phyloP scores from a whole-genome alignment of 2,888 invertebrate genomes.

The Aspidapion aeneum region DNA sequence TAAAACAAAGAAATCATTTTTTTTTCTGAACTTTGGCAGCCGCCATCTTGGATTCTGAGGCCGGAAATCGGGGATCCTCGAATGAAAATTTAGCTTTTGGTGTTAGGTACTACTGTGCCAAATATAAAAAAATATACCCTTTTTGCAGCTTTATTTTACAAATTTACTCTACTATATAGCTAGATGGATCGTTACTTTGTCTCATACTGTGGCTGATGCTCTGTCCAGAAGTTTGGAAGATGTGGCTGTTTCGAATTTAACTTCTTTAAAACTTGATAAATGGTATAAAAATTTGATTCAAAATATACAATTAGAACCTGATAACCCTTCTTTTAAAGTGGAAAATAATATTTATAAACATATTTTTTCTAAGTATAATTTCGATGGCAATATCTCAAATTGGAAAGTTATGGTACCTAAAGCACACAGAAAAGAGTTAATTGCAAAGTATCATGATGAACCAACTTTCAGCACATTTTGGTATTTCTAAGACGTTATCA shows the following conservation, averaged over 20 bases:
- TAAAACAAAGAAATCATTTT: too few species aligned
- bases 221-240: constrained; percentile 8
- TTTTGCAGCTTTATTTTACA: too few species aligned
- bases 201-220: not conserved
- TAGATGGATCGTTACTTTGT: too few species aligned
- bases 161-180: too few species aligned
- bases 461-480: constrained; percentile 22
- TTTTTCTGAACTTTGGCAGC: too few species aligned
- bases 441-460: constrained; percentile 23
- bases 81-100: too few species aligned
- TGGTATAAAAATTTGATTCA: constrained; percentile 22
- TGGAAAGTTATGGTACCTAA: constrained; percentile 29
- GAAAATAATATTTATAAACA: constrained; percentile 22
- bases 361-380: constrained; percentile 11
- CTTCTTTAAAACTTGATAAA: constrained; percentile 14
- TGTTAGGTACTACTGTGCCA: too few species aligned
- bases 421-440: constrained; percentile 13
- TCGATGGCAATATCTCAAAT: constrained; percentile 16
- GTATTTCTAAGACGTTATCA: constrained; percentile 26
- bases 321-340: constrained; percentile 19
- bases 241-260: constrained; percentile 18
- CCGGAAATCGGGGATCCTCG: too few species aligned
- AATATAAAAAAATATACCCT: too few species aligned
- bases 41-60: too few species aligned
- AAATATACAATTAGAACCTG: constrained; percentile 16